These are phyloP conservation scores for Myiagra hebetior DNA, from an alignment of 2,113 vertebrate species.

Conservation along the genomic window DNA sequence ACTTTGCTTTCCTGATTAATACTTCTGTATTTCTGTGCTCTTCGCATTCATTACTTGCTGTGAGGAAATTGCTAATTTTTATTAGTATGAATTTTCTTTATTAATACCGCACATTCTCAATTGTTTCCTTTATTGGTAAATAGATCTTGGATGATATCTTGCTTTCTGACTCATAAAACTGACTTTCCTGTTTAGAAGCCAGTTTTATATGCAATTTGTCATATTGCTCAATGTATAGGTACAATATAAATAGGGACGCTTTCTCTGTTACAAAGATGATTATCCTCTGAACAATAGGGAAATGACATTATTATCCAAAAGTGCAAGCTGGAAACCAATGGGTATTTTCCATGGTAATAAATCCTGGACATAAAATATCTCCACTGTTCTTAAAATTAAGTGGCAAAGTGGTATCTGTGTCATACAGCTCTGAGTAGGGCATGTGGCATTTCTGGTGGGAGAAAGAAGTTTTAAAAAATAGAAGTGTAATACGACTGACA, in stretches of 20 bases:
- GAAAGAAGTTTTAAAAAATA: neutral
- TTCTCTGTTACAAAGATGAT: neutral
- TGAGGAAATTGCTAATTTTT: slow-evolving; percentile 25
- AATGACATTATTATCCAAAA: neutral
- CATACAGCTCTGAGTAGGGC: neutral
- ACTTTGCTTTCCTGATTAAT: slow-evolving; percentile 30
- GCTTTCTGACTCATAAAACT: neutral
- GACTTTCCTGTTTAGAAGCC: neutral
- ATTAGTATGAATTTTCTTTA: slow-evolving; percentile 11
- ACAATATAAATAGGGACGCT: neutral
- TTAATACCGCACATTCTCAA: neutral
- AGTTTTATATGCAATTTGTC: neutral
- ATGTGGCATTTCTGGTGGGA: neutral
- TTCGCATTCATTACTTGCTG: neutral
- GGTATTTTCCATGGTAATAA: neutral
- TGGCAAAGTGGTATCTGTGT: neutral
- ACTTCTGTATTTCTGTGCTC: neutral
- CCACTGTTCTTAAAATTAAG: neutral
- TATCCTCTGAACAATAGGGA: neutral
- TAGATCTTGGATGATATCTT: neutral
- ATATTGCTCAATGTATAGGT: neutral
- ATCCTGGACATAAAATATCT: neutral
- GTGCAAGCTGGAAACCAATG: neutral
- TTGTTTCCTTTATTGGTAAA: slow-evolving; percentile 16
- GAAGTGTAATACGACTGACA: neutral